These are phyloP conservation scores for Lasaia peninsularis DNA, from an alignment of 1,140 invertebrate species.

Conservation along the genomic window DNA sequence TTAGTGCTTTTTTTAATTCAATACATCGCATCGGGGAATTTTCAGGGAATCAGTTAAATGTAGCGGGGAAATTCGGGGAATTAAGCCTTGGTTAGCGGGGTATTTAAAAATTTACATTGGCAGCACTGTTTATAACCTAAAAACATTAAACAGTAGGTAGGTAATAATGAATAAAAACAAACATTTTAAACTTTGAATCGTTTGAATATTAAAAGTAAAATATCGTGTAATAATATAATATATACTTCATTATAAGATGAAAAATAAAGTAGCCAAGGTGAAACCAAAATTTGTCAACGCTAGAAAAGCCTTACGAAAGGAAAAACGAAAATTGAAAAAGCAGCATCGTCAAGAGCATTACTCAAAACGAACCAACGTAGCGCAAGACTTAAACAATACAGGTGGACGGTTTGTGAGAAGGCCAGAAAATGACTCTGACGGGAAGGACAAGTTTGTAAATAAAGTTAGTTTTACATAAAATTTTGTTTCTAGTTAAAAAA, in stretches of 20 bases:
- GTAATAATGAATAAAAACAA: too few relatives aligned
- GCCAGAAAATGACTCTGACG: conserved; percentile 29
- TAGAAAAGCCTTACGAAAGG: conserved; percentile 53
- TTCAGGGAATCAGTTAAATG: too few relatives aligned
- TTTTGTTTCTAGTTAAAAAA: neutral
- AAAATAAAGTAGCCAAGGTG: conserved; percentile 32
- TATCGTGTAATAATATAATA: neutral
- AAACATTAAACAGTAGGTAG: too few relatives aligned
- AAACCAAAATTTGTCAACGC: conserved; percentile 44
- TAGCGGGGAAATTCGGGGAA: too few relatives aligned
- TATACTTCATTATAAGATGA: conserved; percentile 41
- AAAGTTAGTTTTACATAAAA: neutral
- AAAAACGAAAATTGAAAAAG: conserved; percentile 61
- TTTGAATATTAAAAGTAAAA: too few relatives aligned
- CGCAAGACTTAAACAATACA: conserved; percentile 22
- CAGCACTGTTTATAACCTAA: too few relatives aligned
- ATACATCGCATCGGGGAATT: too few relatives aligned
- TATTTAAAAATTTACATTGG: too few relatives aligned
- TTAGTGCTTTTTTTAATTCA: too few relatives aligned
- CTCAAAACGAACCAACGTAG: conserved; percentile 49
- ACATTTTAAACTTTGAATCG: too few relatives aligned
- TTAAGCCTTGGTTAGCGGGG: too few relatives aligned
- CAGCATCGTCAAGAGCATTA: conserved; percentile 55
- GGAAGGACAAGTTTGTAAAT: neutral
- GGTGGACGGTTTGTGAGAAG: conserved; percentile 60